Percentiles rank a stretch among this genome's conserved stretches.
Conservation (phyloP, 1,140 invertebrate species). For the Leptestheria dahalacensis region DNA sequence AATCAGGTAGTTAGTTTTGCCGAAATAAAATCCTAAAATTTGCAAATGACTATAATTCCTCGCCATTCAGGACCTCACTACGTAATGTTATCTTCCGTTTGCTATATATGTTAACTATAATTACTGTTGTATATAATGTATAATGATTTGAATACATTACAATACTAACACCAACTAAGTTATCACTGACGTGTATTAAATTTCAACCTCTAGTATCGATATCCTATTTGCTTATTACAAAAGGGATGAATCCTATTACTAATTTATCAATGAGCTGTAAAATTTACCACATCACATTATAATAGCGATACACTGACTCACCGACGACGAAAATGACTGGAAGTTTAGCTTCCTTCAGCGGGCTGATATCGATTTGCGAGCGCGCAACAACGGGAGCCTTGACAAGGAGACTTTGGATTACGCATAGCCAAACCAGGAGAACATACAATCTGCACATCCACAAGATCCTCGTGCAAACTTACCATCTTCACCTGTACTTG, state of each 20-base stretch:
- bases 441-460: too few relatives aligned
- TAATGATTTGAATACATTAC: not conserved
- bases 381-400: slow-evolving; percentile 20
- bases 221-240: not conserved
- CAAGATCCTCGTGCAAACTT: too few relatives aligned
- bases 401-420: not conserved
- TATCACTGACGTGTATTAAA: not conserved
- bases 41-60: too few relatives aligned
- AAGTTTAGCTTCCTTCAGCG: slow-evolving; percentile 27
- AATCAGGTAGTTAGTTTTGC: too few relatives aligned
- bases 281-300: not conserved
- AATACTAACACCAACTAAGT: not conserved
- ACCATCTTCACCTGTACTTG: too few relatives aligned
- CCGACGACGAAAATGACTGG: slow-evolving; percentile 32
- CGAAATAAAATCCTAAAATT: too few relatives aligned
- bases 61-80: too few relatives aligned
- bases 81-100: too few relatives aligned
- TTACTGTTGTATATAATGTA: too few relatives aligned
- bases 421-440: not conserved
- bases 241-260: not conserved
- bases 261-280: too few relatives aligned
- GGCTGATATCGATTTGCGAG: slow-evolving; percentile 25
- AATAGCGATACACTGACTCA: slow-evolving; percentile 13
- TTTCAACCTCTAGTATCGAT: not conserved
- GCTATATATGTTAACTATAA: too few relatives aligned